phyloP scores from a whole-genome alignment of 2,888 invertebrate species.

The Caenorhabditis panamensis region DNA sequence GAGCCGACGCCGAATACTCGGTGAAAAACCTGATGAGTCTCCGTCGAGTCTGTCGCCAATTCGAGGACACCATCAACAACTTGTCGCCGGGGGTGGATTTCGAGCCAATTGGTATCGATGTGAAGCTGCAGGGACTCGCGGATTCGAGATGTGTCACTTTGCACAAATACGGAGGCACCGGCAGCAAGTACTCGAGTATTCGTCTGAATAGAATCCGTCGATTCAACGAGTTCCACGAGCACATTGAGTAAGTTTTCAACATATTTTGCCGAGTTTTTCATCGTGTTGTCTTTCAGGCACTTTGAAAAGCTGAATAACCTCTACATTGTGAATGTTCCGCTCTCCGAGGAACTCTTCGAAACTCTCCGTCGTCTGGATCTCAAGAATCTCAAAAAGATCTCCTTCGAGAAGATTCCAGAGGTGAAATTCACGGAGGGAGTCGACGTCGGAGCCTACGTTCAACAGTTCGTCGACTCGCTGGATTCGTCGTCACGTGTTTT shows the following conservation, averaged over 20 bases:
- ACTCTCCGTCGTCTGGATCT: conserved; percentile 15
- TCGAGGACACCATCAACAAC: conserved; percentile 19
- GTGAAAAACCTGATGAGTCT: conserved; percentile 33
- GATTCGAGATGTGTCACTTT: conserved; percentile 6
- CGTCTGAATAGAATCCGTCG: conserved; percentile 11
- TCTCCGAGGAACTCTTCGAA: conserved; percentile 22
- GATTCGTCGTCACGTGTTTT: conserved; percentile 14
- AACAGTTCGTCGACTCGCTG: conserved; percentile 1
- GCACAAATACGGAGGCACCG: conserved; percentile 31
- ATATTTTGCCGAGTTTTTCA: no score
- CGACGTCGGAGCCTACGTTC: conserved; percentile 3
- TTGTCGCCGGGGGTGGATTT: conserved; percentile 22
- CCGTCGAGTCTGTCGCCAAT: conserved; percentile 16
- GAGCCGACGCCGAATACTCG: conserved; percentile 2
- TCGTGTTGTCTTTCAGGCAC: conserved; percentile 31
- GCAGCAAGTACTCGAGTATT: conserved; percentile 5
- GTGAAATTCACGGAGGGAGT: conserved; percentile 2
- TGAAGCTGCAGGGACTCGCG: conserved; percentile 16
- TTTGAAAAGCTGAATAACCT: conserved; percentile 26
- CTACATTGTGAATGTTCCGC: conserved; percentile 2
- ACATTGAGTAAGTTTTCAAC: conserved; percentile 14
- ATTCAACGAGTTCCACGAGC: conserved; percentile 29
- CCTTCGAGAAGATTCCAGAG: conserved; percentile 11
- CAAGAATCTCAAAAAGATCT: not conserved
- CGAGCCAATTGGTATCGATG: conserved; percentile 7